phyloP scores from a whole-genome alignment of 1,140 invertebrate species.

The Caerostris extrusa region DNA sequence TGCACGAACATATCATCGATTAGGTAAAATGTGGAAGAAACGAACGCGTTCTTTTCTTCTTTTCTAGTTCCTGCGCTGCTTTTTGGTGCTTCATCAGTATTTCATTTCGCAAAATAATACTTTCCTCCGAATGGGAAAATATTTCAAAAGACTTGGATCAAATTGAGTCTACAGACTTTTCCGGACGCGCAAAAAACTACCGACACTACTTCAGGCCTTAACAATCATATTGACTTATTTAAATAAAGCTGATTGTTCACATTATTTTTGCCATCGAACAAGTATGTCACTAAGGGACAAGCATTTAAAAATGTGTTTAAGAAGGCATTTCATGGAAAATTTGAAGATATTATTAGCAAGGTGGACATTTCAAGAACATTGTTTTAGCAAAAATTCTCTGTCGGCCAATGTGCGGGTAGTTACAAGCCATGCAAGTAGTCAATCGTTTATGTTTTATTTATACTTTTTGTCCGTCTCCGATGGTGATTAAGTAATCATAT shows the following conservation, averaged over 20 bases:
- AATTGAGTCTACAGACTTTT: background rate
- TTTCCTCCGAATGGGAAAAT: background rate
- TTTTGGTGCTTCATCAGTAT: conserved; percentile 73
- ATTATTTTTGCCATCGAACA: no score
- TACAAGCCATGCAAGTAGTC: conserved; percentile 68
- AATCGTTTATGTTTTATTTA: conserved; percentile 69
- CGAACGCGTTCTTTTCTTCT: background rate
- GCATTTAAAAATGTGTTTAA: background rate
- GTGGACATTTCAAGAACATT: background rate
- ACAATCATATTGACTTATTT: background rate
- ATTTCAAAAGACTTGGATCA: background rate
- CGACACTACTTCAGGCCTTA: background rate
- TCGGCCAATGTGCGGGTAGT: conserved; percentile 35
- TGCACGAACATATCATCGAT: conserved; percentile 21
- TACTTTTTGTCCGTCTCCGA: conserved; percentile 43
- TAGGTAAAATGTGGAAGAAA: background rate
- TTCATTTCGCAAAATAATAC: conserved; percentile 20
- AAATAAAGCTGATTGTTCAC: background rate
- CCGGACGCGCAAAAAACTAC: background rate
- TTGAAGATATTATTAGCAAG: background rate
- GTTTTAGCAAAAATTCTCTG: background rate
- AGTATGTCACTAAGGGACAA: background rate
- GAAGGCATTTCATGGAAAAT: background rate
- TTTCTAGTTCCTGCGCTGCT: conserved; percentile 71
- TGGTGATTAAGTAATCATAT: conserved; percentile 10